Percentiles rank a stretch among this genome's conserved stretches.
Conservation (phyloP, 2,888 invertebrate genomes). For the Parnassius smintheus region DNA sequence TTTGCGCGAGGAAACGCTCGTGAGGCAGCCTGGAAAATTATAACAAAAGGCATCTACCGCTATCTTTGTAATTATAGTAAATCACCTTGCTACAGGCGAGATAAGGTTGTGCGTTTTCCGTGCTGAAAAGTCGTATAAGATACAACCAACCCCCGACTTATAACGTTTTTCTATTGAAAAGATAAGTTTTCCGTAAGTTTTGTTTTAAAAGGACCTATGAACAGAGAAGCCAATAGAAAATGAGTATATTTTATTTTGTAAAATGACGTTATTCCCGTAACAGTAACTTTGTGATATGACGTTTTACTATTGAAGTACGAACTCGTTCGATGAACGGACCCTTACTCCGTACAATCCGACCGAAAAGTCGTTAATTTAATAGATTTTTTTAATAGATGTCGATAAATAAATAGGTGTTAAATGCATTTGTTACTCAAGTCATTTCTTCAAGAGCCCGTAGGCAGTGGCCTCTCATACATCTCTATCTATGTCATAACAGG, state of each 20-base stretch:
- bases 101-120: constrained; percentile 67
- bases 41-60: constrained; percentile 81
- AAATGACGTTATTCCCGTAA: constrained; percentile 25
- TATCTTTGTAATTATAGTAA: constrained; percentile 82
- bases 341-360: constrained; percentile 67
- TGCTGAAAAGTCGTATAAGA: constrained; percentile 62
- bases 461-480: no score
- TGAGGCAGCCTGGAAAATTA: constrained; percentile 79
- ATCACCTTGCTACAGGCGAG: constrained; percentile 79
- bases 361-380: constrained; percentile 52
- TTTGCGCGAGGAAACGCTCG: constrained; percentile 76
- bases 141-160: constrained; percentile 48
- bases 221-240: constrained; percentile 41
- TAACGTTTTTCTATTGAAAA: constrained; percentile 52
- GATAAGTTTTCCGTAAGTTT: constrained; percentile 43
- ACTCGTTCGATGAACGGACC: constrained; percentile 74
- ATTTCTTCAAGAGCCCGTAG: no score
- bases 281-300: constrained; percentile 49
- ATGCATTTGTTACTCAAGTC: no score
- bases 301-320: constrained; percentile 47
- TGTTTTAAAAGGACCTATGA: constrained; percentile 49
- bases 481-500: no score
- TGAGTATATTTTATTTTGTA: constrained; percentile 40
- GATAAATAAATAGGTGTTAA: constrained; percentile 23
- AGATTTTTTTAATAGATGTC: constrained; percentile 29